A percentile compares a stretch with the other conserved stretches of the same genome.
Evolutionary conservation across 2,888 invertebrate genomes (phyloP).

Genomic region (Troglohyphantes excavatus): DNA sequence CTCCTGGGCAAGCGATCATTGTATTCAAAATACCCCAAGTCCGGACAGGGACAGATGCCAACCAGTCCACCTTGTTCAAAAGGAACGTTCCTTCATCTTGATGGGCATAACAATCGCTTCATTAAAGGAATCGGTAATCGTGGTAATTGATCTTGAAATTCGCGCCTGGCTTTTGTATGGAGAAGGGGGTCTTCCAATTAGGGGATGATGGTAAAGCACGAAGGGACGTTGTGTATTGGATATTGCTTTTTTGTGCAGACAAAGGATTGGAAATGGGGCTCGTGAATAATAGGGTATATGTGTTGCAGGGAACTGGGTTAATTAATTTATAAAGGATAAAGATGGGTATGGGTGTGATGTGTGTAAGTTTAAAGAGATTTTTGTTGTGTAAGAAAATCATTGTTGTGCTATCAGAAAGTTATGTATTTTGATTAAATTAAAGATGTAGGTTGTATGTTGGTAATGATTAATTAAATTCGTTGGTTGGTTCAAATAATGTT

Average conservation of each 20-base stretch:
- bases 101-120: constrained; percentile 53
- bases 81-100: neutral
- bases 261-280: neutral
- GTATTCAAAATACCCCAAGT: constrained; percentile 41
- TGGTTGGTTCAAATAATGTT: no score
- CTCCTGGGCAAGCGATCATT: constrained; percentile 27
- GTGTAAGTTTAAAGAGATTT: no score
- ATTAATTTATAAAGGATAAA: neutral
- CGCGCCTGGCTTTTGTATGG: neutral
- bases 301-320: neutral
- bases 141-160: neutral
- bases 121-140: neutral
- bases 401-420: no score
- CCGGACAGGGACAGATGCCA: neutral
- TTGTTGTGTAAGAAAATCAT: no score
- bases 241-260: no score
- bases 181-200: neutral
- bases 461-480: no score
- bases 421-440: no score
- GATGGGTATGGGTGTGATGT: no score
- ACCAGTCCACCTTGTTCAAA: neutral
- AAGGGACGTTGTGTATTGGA: neutral
- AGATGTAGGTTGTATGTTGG: no score
- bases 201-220: neutral
- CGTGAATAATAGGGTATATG: neutral